Conservation (phyloP, 2,888 invertebrate genomes). For the Pinctada fucata region DNA sequence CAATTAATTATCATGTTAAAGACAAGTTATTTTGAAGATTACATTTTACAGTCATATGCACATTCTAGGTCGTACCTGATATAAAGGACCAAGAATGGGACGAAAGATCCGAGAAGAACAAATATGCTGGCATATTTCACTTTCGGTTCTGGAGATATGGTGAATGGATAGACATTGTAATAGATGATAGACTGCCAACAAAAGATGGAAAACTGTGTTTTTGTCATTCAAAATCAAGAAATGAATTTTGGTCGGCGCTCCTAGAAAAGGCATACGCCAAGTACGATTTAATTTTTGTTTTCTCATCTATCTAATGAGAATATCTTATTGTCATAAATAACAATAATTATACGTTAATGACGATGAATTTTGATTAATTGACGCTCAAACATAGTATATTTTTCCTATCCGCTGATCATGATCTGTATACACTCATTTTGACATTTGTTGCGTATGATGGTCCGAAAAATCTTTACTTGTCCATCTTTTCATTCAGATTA, state of each 20-base stretch:
- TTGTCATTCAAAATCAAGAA: slow-evolving; percentile 79
- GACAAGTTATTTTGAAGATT: too few species aligned
- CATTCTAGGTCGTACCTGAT: slow-evolving; percentile 79
- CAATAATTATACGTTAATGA: too few species aligned
- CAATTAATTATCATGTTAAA: too few species aligned
- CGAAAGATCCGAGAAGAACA: slow-evolving; percentile 76
- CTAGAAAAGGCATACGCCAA: slow-evolving; percentile 83
- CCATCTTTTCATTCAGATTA: slow-evolving; percentile 70
- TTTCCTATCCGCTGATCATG: too few species aligned
- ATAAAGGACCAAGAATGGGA: slow-evolving; percentile 79
- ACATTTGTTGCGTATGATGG: too few species aligned
- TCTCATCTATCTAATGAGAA: too few species aligned
- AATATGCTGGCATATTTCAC: slow-evolving; percentile 80
- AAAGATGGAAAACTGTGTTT: slow-evolving; percentile 81
- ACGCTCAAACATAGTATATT: too few species aligned
- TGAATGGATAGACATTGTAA: slow-evolving; percentile 80
- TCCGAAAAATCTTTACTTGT: too few species aligned
- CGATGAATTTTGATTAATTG: too few species aligned
- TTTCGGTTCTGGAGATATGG: slow-evolving; percentile 81
- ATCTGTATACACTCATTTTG: too few species aligned
- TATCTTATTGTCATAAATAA: too few species aligned
- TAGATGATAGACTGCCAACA: slow-evolving; percentile 80
- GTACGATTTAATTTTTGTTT: slow-evolving; percentile 77
- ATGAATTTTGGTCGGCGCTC: slow-evolving; percentile 82
- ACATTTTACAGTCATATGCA: too few species aligned